Conservation (phyloP, 1,140 invertebrate species). For the Penaeus vannamei region DNA sequence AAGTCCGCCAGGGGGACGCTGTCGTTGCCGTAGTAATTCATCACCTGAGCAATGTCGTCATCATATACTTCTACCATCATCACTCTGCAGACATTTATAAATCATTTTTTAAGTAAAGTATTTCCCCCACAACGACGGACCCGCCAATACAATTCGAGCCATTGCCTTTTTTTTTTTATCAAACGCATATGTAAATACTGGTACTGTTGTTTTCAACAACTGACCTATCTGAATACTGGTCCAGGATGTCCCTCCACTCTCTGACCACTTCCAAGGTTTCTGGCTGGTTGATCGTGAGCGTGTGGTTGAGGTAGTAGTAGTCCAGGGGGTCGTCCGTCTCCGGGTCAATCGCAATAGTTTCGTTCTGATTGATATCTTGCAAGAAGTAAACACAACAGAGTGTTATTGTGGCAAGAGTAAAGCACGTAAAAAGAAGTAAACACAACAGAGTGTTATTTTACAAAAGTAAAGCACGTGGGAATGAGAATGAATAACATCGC, state of each 20-base stretch:
- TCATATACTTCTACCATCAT: constrained; percentile 69
- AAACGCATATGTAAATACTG: no score
- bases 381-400: neutral
- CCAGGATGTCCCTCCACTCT: constrained; percentile 69
- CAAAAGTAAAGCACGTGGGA: neutral
- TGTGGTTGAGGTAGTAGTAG: constrained; percentile 78
- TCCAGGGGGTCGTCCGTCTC: constrained; percentile 70
- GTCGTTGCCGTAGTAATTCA: constrained; percentile 70
- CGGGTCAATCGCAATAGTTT: constrained; percentile 42
- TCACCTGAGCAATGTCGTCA: constrained; percentile 66
- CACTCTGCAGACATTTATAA: constrained; percentile 68
- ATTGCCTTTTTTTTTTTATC: no score
- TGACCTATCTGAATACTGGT: constrained; percentile 65
- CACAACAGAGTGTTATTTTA: neutral
- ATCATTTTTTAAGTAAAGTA: constrained; percentile 10
- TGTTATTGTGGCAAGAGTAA: neutral
- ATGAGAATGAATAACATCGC: no score
- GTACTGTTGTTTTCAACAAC: neutral
- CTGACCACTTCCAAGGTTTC: constrained; percentile 76
- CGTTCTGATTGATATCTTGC: constrained; percentile 45
- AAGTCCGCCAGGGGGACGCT: constrained; percentile 69
- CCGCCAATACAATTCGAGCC: no score
- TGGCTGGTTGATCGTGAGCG: constrained; percentile 77
- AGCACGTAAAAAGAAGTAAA: neutral
- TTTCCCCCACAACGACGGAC: no score